A percentile compares a stretch with the other conserved stretches of the same genome.
These are phyloP conservation scores for Oceanodroma leucorhoa DNA, from an alignment of 2,797 vertebrate species.

Conservation along the genomic window DNA sequence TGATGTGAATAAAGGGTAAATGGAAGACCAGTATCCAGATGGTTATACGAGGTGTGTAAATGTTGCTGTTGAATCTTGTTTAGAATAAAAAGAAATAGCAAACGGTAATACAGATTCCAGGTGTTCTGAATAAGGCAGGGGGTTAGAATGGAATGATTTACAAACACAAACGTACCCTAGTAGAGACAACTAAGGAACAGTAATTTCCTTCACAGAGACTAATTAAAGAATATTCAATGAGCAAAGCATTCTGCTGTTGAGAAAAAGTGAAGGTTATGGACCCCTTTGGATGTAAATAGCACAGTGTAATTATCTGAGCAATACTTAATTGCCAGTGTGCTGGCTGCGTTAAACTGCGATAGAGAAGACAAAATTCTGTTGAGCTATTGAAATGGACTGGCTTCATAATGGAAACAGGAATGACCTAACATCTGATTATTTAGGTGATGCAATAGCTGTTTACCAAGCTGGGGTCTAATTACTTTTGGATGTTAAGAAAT, in stretches of 20 bases:
- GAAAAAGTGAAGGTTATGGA: background rate
- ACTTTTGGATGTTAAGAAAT: background rate
- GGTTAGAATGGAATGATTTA: background rate
- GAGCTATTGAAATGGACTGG: background rate
- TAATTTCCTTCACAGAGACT: background rate
- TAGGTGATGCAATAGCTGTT: background rate
- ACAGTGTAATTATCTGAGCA: background rate
- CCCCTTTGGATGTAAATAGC: background rate
- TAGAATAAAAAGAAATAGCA: background rate
- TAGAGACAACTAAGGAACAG: background rate
- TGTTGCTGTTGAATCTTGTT: background rate
- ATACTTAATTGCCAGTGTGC: background rate
- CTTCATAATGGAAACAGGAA: background rate
- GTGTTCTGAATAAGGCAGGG: background rate
- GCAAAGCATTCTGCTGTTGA: background rate
- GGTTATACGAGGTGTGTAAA: background rate
- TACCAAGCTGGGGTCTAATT: background rate
- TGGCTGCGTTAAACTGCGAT: background rate
- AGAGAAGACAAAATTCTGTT: background rate
- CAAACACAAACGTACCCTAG: background rate
- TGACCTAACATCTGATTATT: background rate
- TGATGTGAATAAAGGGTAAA: background rate
- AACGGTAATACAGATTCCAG: background rate
- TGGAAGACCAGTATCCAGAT: background rate
- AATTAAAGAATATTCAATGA: background rate